Evolutionary conservation across 1,140 invertebrate species (phyloP).

Genomic region (Helicoverpa zea): DNA sequence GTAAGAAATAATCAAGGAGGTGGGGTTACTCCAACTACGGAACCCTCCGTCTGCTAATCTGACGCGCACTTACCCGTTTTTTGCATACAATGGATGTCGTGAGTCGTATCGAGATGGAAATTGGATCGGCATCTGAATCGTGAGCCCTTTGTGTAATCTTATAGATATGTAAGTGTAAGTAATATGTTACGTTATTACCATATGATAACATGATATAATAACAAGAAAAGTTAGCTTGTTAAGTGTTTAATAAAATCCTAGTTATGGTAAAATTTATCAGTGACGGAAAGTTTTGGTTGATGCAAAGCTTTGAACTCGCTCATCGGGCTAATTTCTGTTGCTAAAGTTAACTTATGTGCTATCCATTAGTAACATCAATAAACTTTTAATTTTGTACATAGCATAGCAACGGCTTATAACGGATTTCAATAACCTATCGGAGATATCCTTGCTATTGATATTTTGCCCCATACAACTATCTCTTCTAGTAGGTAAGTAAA

Average conservation of each 20-base stretch:
- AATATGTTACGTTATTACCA: neutral
- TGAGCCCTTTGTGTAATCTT: neutral
- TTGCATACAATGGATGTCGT: slow-evolving; percentile 24
- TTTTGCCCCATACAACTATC: no score
- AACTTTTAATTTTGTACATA: no score
- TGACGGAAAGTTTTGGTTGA: neutral
- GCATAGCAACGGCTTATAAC: no score
- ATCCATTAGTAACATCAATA: no score
- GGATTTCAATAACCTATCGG: no score
- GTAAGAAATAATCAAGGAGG: no score
- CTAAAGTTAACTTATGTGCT: no score
- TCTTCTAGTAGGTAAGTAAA: no score
- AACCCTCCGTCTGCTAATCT: no score
- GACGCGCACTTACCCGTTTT: neutral
- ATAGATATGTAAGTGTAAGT: neutral
- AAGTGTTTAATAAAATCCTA: neutral
- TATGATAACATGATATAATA: neutral
- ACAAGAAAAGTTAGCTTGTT: neutral
- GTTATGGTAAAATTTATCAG: neutral
- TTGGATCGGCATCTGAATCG: neutral
- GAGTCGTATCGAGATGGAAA: slow-evolving; percentile 21
- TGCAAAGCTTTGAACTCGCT: neutral
- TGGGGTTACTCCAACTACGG: no score
- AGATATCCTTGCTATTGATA: no score
- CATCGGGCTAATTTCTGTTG: no score